These are phyloP conservation scores for Adoxophyes honmai DNA, from an alignment of 1,140 invertebrate species.

Conservation along the genomic window DNA sequence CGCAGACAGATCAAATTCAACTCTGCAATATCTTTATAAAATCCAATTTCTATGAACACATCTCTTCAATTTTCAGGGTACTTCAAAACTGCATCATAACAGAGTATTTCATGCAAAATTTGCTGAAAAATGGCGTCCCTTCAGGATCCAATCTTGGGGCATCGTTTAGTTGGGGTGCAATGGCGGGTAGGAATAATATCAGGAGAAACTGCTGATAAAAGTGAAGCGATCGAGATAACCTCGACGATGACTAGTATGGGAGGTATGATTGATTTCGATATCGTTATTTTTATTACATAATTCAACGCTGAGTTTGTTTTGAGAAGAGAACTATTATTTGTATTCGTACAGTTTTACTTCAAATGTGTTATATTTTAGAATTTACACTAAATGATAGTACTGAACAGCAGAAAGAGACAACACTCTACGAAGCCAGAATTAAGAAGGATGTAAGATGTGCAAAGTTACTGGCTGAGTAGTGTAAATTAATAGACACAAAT, in stretches of 20 bases:
- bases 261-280: background rate
- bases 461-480: no score
- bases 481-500: no score
- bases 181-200: constrained; percentile 32
- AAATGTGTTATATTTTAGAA: no score
- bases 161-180: constrained; percentile 37
- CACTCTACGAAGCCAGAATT: no score
- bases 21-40: background rate
- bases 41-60: background rate
- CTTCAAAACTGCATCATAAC: constrained; percentile 14
- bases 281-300: no score
- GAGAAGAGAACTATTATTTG: no score
- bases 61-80: background rate
- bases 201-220: constrained; percentile 33
- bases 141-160: constrained; percentile 40
- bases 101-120: constrained; percentile 41
- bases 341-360: no score
- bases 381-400: no score
- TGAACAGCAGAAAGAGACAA: no score
- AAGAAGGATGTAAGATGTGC: no score
- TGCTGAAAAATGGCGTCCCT: constrained; percentile 35
- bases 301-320: no score
- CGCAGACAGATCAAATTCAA: no score
- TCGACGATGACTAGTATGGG: constrained; percentile 11
- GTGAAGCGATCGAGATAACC: constrained; percentile 20